Evolutionary conservation across 2,113 vertebrate species (phyloP), one percentile per base, ranked within the genome.

Genomic region (Cyprinodon brontotheroides): DNA sequence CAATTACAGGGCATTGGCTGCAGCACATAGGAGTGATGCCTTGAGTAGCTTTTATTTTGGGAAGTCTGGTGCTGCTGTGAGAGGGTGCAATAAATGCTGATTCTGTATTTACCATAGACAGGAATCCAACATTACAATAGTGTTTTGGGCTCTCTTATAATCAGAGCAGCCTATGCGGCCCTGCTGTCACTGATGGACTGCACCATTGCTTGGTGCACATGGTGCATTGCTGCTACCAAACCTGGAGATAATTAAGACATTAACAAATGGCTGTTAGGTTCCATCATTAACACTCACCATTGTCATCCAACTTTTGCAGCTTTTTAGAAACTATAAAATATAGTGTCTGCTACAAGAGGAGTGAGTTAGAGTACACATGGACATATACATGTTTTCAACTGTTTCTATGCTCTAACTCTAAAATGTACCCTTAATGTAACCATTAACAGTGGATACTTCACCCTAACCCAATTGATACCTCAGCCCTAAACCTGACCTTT

Each of bases 1-100:
- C 89, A 90, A 93, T 93, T 92, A 93, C 91, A 93, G 89, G 92
- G 86, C 84, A 86, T 9, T 40, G 74, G 74, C 79, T 87, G 80
- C 62, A 80, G 70, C 22, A 57, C 80, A 80, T 77, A 83, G 75
- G 59, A 77, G 75, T 4, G 67, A 84, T 83, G 83, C 86, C 79
- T 77, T 45, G 61, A 63, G 76, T 71, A 84, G 77, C 69, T 81
- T 65, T 82, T 89, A 91, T 90, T 93, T 88, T 86, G 78, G 85
- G 80, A 83, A 64, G 61, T 75, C 68, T 78, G 76, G 68, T 73
- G 71, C 74, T 74, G 82, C 66, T 63, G 74, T 79, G 83, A 85
- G 59, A 89, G 85, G 86, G 74, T 76, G 77, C 67, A 60, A 29
- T 61, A 75, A 83, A 64, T 84, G 82, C 75, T 80, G 11, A 73